Base-by-base conservation (phyloP, 2,113 vertebrate species). In the Syngnathus floridae region DNA sequence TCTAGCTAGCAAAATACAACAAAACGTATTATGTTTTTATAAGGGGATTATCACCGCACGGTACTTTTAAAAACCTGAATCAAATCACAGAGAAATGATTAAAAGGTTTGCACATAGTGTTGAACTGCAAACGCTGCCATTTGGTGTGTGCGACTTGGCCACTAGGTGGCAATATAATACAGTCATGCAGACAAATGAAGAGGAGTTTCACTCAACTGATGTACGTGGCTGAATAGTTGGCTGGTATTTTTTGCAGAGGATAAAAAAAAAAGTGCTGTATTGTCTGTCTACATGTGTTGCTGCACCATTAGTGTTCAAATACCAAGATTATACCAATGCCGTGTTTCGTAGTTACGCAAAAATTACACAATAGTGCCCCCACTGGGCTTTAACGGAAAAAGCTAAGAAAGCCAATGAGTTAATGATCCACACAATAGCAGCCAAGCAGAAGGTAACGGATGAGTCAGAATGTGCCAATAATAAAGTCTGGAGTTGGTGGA, bases 391-490 rank as follows among this genome's bases (percentile, higher is more conserved):
- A 16, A 13, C 26, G 3, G 26, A 56, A 56, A 56, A 56, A 22
- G 37, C 19, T 41, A 40, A 41, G 19, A 40, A 40, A 60, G 37
- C 19, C 58, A 40, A 41, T 40, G 19, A 21, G 37, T 41, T 40
- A 5, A 60, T 13, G 12, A 60, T 13, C 11, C 37, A 38, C 58
- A 41, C 37, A 38, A 59, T 59, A 59, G 36, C 36, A 59, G 36
- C 37, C 57, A 19, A 59, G 57, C 57, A 59, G 57, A 59, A 59
- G 57, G 19, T 17, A 59, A 13, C 5, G 36, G 57, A 59, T 59
- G 57, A 38, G 36, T 59, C 57, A 40, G 11, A 59, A 40, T 38
- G 36, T 59, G 57, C 57, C 57, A 59, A 59, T 59, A 38, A 40
- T 56, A 17, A 56, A 55, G 48, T 51, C 48, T 51, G 48, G 48